These are phyloP conservation scores for Anagrus nilaparvatae DNA, from an alignment of 1,140 invertebrate species.

Conservation along the genomic window DNA sequence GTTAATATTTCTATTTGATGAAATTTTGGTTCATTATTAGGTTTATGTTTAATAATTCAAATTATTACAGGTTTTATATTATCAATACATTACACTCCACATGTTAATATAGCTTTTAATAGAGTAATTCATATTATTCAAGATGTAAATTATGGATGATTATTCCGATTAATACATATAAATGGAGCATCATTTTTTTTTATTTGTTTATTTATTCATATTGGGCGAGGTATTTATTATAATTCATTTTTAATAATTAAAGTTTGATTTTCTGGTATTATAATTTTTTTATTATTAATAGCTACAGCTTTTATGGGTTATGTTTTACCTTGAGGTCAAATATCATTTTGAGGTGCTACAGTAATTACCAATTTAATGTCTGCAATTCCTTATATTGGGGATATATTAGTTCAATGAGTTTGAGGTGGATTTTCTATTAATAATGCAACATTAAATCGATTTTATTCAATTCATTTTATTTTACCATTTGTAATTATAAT, in stretches of 20 bases:
- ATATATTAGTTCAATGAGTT: conserved; percentile 49
- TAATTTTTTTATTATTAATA: conserved; percentile 52
- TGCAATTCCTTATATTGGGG: conserved; percentile 53
- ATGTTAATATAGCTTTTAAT: conserved; percentile 46
- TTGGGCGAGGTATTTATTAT: conserved; percentile 48
- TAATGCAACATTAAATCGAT: conserved; percentile 57
- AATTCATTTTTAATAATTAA: conserved; percentile 41
- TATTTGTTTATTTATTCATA: conserved; percentile 44
- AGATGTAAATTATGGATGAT: conserved; percentile 46
- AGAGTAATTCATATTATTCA: conserved; percentile 45
- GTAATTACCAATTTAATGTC: conserved; percentile 63
- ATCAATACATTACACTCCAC: conserved; percentile 48
- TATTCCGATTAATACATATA: conserved; percentile 47
- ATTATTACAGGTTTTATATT: conserved; percentile 49
- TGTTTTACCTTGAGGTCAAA: conserved; percentile 60
- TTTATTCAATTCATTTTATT: conserved; percentile 61
- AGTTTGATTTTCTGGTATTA: conserved; percentile 46
- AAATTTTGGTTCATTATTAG: conserved; percentile 45
- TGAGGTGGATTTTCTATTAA: conserved; percentile 61
- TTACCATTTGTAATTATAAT: conserved; percentile 54
- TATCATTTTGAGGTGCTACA: conserved; percentile 61
- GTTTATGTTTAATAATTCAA: conserved; percentile 49
- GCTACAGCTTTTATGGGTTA: conserved; percentile 58
- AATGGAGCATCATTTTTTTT: conserved; percentile 46
- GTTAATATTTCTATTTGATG: conserved; percentile 30